These are phyloP conservation scores for Hyles lineata DNA, from an alignment of 2,888 invertebrate species.

Conservation along the genomic window DNA sequence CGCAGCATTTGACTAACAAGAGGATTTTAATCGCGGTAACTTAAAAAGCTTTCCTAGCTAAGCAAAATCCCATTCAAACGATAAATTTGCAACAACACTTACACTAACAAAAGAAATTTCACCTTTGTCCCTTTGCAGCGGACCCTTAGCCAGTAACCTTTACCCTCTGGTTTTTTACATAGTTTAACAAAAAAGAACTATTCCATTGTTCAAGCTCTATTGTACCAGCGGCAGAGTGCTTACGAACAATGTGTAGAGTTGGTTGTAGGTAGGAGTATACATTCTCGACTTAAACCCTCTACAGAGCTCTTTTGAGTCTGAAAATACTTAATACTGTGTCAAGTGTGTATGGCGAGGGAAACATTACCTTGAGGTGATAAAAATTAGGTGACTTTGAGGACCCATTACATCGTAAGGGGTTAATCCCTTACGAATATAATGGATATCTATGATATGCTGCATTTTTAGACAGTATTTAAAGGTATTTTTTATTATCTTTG, in stretches of 20 bases:
- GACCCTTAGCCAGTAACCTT: neutral
- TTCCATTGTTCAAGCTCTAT: neutral
- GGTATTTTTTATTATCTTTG: no score
- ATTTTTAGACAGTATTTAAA: no score
- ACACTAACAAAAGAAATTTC: neutral
- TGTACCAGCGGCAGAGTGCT: neutral
- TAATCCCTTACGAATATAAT: no score
- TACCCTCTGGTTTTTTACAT: neutral
- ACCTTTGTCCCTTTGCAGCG: neutral
- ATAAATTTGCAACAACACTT: neutral
- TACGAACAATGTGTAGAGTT: neutral
- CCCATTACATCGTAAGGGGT: no score
- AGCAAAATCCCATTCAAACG: neutral
- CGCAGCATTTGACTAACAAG: no score
- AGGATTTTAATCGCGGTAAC: no score
- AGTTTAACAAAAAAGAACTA: slow-evolving; percentile 21
- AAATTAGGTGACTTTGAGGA: no score
- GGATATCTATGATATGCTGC: no score
- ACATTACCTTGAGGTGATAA: neutral
- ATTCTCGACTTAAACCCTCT: slow-evolving; percentile 9
- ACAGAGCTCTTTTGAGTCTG: slow-evolving; percentile 5
- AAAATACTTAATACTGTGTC: slow-evolving; percentile 18
- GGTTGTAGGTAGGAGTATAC: neutral
- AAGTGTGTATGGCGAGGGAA: neutral
- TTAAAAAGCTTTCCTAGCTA: no score